These are phyloP conservation scores for Puntigrus tetrazona DNA, from an alignment of 2,113 vertebrate genomes.

Conservation along the genomic window DNA sequence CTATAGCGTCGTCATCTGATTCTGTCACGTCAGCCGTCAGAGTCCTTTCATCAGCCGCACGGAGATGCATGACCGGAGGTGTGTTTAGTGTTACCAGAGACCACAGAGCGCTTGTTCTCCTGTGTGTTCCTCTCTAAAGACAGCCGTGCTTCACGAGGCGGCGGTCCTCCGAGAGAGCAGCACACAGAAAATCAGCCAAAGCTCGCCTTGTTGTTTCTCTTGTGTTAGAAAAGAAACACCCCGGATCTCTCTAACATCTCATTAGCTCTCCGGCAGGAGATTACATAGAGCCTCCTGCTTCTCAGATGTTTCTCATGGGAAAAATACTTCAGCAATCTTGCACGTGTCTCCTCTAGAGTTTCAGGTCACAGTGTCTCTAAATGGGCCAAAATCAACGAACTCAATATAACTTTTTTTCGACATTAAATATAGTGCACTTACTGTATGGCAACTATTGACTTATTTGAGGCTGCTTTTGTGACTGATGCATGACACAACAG, in stretches of 20 bases:
- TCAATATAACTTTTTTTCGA: too few relatives aligned
- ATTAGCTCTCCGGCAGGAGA: too few relatives aligned
- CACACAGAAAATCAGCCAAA: conserved; percentile 46
- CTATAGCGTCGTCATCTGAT: conserved; percentile 5
- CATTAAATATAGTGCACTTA: too few relatives aligned
- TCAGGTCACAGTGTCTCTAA: too few relatives aligned
- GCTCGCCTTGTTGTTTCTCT: background rate
- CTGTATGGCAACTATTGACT: too few relatives aligned
- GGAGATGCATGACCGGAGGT: conserved; percentile 31
- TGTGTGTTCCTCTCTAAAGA: conserved; percentile 34
- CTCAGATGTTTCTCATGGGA: background rate
- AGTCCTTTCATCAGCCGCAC: conserved; percentile 43
- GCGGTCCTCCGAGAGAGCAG: conserved; percentile 41
- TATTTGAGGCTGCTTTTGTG: too few relatives aligned
- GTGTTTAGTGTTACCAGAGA: conserved; percentile 39
- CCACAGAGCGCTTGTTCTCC: conserved; percentile 25
- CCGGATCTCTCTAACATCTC: too few relatives aligned
- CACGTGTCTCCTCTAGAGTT: too few relatives aligned
- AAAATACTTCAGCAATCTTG: background rate
- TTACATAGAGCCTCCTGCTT: background rate
- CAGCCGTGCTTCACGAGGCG: conserved; percentile 33
- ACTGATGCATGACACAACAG: too few relatives aligned
- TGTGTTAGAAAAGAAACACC: too few relatives aligned
- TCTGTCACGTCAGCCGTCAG: conserved; percentile 29
- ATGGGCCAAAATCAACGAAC: too few relatives aligned